Percentiles rank a stretch among this genome's conserved stretches.
Evolutionary conservation across 2,888 invertebrate genomes (phyloP).

Genomic region (Lasioglossum vierecki): DNA sequence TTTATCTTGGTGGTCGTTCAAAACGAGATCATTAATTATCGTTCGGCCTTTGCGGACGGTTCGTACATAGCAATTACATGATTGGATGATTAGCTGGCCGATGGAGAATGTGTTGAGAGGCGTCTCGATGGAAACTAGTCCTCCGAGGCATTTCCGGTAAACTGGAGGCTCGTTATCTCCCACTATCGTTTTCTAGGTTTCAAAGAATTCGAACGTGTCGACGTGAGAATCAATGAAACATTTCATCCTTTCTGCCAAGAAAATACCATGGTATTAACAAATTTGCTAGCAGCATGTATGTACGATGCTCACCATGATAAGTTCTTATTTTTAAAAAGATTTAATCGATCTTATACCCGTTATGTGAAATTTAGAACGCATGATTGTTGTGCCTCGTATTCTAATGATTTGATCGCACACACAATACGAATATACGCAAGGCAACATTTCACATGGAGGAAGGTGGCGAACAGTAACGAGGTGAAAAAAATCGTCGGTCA

Average conservation of each 20-base stretch:
- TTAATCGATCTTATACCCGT: not conserved
- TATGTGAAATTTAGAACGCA: not conserved
- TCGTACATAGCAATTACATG: slow-evolving; percentile 71
- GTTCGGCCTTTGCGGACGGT: slow-evolving; percentile 64
- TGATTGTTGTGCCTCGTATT: not conserved
- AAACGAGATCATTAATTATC: slow-evolving; percentile 73
- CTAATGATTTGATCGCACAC: not conserved
- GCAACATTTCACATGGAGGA: not conserved
- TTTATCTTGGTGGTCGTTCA: slow-evolving; percentile 45
- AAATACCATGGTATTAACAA: not conserved
- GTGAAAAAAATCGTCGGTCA: slow-evolving; percentile 23
- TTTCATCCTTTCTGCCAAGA: not conserved
- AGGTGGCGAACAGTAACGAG: not conserved
- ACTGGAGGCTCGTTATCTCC: slow-evolving; percentile 16
- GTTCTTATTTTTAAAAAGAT: not conserved
- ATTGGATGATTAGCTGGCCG: slow-evolving; percentile 75
- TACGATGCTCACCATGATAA: not conserved
- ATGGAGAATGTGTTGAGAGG: slow-evolving; percentile 21
- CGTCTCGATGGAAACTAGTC: slow-evolving; percentile 51
- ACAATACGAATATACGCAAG: not conserved
- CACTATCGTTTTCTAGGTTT: slow-evolving; percentile 7
- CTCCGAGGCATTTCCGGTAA: slow-evolving; percentile 45
- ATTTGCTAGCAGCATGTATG: not conserved
- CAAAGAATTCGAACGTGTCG: slow-evolving; percentile 24
- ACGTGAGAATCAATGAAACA: not conserved